phyloP scores from a whole-genome alignment of 2,113 vertebrate genomes.

The Anhinga rufa region DNA sequence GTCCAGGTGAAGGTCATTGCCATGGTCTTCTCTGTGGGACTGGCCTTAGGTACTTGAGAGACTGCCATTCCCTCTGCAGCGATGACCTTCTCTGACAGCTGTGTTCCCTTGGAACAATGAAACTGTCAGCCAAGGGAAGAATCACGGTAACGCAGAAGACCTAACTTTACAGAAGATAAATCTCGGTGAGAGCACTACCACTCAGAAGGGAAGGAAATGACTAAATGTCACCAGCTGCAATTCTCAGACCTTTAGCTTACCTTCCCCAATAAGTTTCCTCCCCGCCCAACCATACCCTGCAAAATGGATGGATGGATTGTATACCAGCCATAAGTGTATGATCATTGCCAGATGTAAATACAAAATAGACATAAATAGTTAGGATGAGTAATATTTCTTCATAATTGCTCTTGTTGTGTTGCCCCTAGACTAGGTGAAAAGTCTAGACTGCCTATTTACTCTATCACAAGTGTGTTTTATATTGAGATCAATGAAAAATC shows the following conservation, averaged over 20 bases:
- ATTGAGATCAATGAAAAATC: neutral
- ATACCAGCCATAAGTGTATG: neutral
- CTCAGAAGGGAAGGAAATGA: neutral
- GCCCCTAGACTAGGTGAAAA: neutral
- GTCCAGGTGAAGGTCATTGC: neutral
- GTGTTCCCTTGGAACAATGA: neutral
- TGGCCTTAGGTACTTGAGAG: neutral
- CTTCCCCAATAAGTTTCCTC: neutral
- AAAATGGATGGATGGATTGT: neutral
- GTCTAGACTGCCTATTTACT: neutral
- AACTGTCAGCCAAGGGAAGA: conserved; percentile 18
- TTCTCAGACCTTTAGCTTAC: neutral
- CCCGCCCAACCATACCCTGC: neutral
- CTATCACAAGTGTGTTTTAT: neutral
- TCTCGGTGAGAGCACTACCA: neutral
- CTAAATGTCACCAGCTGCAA: neutral
- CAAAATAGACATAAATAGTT: neutral
- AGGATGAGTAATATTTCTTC: neutral
- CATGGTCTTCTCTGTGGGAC: neutral
- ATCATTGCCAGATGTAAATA: neutral
- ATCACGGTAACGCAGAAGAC: neutral
- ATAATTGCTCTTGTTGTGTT: neutral
- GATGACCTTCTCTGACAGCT: conserved; percentile 27
- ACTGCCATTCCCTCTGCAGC: neutral
- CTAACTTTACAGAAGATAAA: neutral